These are phyloP conservation scores for Myiothlypis chrysogaster DNA, from an alignment of 2,797 vertebrate genomes.

Conservation along the genomic window DNA sequence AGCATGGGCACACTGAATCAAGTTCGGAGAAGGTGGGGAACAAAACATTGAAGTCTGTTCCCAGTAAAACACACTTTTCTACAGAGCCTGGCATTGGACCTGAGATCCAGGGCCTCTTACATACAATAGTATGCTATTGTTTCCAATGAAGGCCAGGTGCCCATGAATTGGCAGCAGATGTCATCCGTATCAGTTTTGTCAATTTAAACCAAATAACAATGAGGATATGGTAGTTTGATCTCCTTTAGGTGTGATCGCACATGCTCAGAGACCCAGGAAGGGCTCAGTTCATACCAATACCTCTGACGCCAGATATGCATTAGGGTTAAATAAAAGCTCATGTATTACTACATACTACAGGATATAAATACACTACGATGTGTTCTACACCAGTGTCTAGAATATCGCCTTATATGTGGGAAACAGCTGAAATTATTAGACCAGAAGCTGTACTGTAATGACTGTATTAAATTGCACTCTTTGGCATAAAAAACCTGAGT, in stretches of 20 bases:
- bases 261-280: neutral
- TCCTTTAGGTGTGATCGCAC: neutral
- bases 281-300: neutral
- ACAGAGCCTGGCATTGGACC: neutral
- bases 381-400: neutral
- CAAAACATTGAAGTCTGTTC: neutral
- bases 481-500: neutral
- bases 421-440: neutral
- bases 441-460: neutral
- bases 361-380: neutral
- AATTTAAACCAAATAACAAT: neutral
- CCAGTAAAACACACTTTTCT: neutral
- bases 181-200: neutral
- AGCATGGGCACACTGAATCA: neutral
- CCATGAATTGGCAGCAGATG: neutral
- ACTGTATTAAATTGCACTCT: neutral
- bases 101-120: neutral
- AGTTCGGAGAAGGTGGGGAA: neutral
- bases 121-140: fast-evolving
- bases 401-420: neutral
- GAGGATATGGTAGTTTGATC: fast-evolving
- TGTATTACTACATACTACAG: neutral
- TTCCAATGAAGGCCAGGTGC: neutral
- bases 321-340: neutral
- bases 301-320: neutral